Evolutionary conservation across 2,797 vertebrate genomes (phyloP), one percentile per base, ranked within the genome.

Genomic region (Xyrichtys novacula): DNA sequence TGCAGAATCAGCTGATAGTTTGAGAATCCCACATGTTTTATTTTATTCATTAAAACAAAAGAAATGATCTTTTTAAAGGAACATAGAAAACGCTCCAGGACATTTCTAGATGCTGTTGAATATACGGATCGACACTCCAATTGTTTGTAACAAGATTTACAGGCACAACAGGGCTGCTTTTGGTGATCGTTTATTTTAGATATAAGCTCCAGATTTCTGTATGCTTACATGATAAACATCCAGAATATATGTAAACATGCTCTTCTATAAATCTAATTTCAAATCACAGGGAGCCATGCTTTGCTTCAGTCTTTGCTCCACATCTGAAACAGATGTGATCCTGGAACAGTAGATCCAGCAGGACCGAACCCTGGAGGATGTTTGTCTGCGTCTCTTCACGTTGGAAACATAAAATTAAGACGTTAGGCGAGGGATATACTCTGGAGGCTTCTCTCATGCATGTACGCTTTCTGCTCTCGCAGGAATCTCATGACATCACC

Each of bases 251-350:
- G 53, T 77, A 81, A 82, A 86, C 71, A 72, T 26, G 25, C 56
- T 22, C 28, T 12, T 43, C 54, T 60, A 78, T 75, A 71, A 80
- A 81, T 78, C 70, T 38, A 59, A 81, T 83, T 73, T 83, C 3
- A 49, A 52, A 76, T 81, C 56, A 53, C 44, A 81, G 69, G 14
- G 65, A 84, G 77, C 42, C 65, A 58, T 60, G 63, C 75, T 81
- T 75, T 67, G 72, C 70, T 62, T 56, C 76, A 81, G 80, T 84
- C 80, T 64, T 40, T 20, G 36, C 49, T 65, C 64, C 58, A 56
- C 80, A 86, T 86, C 50, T 52, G 19, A 87, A 89, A 59, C 82
- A 89, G 85, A 89, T 89, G 85, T 89, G 40, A 42, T 74, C 56
- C 67, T 64, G 73, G 80, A 79, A 65, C 34, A 26, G 72, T 40